These are phyloP conservation scores for Napeogenes inachia DNA, from an alignment of 2,888 invertebrate genomes.

Conservation along the genomic window DNA sequence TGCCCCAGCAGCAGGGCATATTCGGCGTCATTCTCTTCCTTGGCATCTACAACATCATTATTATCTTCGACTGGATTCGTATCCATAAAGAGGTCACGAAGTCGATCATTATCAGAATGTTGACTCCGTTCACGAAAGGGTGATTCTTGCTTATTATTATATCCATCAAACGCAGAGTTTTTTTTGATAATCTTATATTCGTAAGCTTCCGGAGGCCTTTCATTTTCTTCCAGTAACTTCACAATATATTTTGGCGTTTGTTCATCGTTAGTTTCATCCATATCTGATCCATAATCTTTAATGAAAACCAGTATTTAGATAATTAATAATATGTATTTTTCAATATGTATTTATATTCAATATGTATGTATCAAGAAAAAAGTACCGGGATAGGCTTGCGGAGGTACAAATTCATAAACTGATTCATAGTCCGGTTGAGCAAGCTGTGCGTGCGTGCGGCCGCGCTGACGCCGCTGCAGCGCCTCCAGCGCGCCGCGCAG, in stretches of 20 bases:
- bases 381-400: constrained; percentile 60
- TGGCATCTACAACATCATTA: constrained; percentile 44
- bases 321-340: not conserved
- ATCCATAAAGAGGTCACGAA: constrained; percentile 63
- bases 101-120: constrained; percentile 60
- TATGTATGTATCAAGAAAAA: not conserved
- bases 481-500: constrained; percentile 74
- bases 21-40: constrained; percentile 66
- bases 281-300: constrained; percentile 60
- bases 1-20: constrained; percentile 75
- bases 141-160: constrained; percentile 52
- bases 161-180: constrained; percentile 37
- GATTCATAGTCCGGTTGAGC: constrained; percentile 59
- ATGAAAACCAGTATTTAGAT: constrained; percentile 22
- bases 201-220: constrained; percentile 72
- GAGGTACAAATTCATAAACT: constrained; percentile 63
- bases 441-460: constrained; percentile 50
- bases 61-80: constrained; percentile 54
- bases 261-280: constrained; percentile 59
- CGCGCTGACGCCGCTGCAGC: constrained; percentile 71
- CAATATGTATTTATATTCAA: too few species aligned
- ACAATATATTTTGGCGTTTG: constrained; percentile 58
- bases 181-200: constrained; percentile 77
- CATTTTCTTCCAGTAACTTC: constrained; percentile 59
- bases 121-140: constrained; percentile 68